phyloP scores from a whole-genome alignment of 2,888 invertebrate genomes.

The Mimumesa dahlbomi region DNA sequence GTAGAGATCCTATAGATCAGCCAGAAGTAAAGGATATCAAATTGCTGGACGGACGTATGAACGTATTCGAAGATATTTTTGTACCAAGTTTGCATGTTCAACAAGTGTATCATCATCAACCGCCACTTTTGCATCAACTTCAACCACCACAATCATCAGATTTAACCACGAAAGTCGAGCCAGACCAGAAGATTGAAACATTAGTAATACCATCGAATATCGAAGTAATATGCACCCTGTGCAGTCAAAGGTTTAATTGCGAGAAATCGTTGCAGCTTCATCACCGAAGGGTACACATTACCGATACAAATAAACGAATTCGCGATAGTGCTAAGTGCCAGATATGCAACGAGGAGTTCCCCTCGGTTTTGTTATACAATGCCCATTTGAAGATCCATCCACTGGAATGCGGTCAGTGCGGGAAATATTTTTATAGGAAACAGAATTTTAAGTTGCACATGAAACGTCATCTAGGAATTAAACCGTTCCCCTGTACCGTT shows the following conservation, averaged over 20 bases:
- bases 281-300: constrained; percentile 74
- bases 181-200: constrained; percentile 70
- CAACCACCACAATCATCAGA: constrained; percentile 74
- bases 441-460: constrained; percentile 89
- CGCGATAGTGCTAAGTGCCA: constrained; percentile 82
- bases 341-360: constrained; percentile 86
- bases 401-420: constrained; percentile 90
- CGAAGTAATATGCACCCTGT: constrained; percentile 75
- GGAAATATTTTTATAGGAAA: constrained; percentile 88
- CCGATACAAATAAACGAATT: constrained; percentile 74
- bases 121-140: constrained; percentile 76
- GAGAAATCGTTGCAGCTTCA: constrained; percentile 76
- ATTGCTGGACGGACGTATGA: constrained; percentile 75
- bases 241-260: constrained; percentile 74
- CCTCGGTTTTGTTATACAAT: constrained; percentile 86
- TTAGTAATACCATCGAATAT: constrained; percentile 67
- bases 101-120: constrained; percentile 68
- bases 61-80: constrained; percentile 78
- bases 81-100: constrained; percentile 73
- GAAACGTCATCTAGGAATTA: constrained; percentile 90
- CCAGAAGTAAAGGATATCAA: constrained; percentile 77
- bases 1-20: constrained; percentile 68
- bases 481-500: constrained; percentile 87
- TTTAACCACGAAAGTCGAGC: constrained; percentile 65
- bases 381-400: constrained; percentile 90